Evolutionary conservation across 1,140 invertebrate genomes (phyloP).

Genomic region (Nomia melanderi): DNA sequence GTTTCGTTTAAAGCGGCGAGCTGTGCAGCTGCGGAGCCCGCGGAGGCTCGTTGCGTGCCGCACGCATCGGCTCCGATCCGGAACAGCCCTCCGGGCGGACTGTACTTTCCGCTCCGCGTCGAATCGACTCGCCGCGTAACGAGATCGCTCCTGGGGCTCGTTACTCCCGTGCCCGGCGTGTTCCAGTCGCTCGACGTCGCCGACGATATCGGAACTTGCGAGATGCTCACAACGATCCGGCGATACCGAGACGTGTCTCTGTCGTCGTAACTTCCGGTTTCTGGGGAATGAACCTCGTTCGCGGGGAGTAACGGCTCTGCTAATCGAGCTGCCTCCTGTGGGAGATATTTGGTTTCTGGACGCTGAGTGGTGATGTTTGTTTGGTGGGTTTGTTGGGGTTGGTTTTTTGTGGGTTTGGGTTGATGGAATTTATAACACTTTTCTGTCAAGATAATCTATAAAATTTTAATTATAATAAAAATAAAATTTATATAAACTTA

Average conservation of each 20-base stretch:
- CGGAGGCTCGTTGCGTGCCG: constrained; percentile 38
- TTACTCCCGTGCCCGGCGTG: constrained; percentile 15
- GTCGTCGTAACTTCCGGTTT: constrained; percentile 61
- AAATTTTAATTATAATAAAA: too few relatives aligned
- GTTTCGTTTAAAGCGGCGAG: constrained; percentile 36
- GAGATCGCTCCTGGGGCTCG: constrained; percentile 43
- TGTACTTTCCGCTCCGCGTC: constrained; percentile 11
- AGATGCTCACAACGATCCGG: not conserved
- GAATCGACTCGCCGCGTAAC: constrained; percentile 9
- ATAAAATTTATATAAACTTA: too few relatives aligned
- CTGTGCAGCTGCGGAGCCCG: not conserved
- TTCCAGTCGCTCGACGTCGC: constrained; percentile 9
- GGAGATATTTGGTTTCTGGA: too few relatives aligned
- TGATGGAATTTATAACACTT: too few relatives aligned
- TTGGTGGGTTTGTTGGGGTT: too few relatives aligned
- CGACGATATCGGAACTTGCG: not conserved
- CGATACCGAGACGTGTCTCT: constrained; percentile 21
- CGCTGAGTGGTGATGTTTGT: too few relatives aligned
- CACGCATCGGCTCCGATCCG: constrained; percentile 17
- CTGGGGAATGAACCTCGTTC: constrained; percentile 58
- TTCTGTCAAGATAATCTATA: too few relatives aligned
- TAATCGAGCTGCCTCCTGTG: constrained; percentile 62
- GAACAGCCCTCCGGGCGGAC: not conserved
- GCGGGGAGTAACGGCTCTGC: constrained; percentile 59
- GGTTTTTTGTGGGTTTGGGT: too few relatives aligned